These are phyloP conservation scores for Coccyzus lansbergi DNA, from an alignment of 2,797 vertebrate species.

Conservation along the genomic window DNA sequence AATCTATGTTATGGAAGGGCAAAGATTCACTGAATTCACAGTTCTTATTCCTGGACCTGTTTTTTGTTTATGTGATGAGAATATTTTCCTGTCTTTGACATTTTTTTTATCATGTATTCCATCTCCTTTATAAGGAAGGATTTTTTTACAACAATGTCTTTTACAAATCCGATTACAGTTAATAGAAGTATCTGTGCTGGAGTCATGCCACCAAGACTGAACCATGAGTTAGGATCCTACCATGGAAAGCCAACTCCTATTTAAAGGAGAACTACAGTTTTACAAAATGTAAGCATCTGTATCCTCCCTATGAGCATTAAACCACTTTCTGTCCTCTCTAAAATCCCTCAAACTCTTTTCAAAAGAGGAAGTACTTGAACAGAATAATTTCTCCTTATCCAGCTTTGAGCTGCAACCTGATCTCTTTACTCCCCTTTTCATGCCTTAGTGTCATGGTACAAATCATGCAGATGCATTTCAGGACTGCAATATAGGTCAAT, in stretches of 20 bases:
- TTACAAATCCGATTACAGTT: neutral
- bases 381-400: neutral
- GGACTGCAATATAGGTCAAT: neutral
- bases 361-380: neutral
- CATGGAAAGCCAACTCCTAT: neutral
- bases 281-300: neutral
- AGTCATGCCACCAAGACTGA: neutral
- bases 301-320: neutral
- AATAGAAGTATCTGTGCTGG: neutral
- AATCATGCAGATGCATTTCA: neutral
- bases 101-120: neutral
- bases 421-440: neutral
- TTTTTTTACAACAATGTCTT: neutral
- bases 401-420: neutral
- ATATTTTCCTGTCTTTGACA: neutral
- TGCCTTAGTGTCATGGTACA: neutral
- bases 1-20: neutral
- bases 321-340: neutral
- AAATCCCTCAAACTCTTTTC: neutral
- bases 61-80: neutral
- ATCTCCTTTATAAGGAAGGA: neutral
- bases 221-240: neutral
- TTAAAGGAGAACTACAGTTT: neutral
- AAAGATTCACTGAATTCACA: neutral
- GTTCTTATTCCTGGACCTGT: neutral